Evolutionary conservation across 2,888 invertebrate species (phyloP).

Genomic region (Acanthacorydalis orientalis): DNA sequence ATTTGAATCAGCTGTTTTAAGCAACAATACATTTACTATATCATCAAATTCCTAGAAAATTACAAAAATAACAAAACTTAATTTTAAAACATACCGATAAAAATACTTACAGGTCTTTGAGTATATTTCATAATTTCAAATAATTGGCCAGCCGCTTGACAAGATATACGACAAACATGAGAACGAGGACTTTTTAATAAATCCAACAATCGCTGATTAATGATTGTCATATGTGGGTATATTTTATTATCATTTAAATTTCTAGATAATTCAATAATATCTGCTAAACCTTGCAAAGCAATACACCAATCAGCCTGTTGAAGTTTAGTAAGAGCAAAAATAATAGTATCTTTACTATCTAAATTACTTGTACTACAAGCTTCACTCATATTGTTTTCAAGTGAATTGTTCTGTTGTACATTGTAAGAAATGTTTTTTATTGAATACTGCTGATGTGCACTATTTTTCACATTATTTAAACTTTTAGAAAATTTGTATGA

Average conservation of each 20-base stretch:
- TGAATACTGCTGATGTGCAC: too few species aligned
- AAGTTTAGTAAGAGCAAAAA: not conserved
- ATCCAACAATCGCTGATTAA: constrained; percentile 24
- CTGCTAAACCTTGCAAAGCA: constrained; percentile 21
- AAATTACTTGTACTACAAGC: too few species aligned
- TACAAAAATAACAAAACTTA: not conserved
- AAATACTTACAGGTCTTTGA: constrained; percentile 22
- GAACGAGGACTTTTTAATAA: constrained; percentile 25
- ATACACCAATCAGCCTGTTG: constrained; percentile 14
- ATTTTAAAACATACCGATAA: not conserved
- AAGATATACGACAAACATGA: constrained; percentile 25
- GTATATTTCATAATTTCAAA: constrained; percentile 26
- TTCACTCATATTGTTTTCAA: too few species aligned
- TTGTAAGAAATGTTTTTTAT: too few species aligned
- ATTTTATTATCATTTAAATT: constrained; percentile 16
- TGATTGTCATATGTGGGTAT: constrained; percentile 19
- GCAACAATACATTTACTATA: constrained; percentile 43
- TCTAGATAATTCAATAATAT: constrained; percentile 20
- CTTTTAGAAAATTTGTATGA: too few species aligned
- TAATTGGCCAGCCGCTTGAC: constrained; percentile 25
- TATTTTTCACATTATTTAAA: too few species aligned
- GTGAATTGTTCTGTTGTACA: too few species aligned
- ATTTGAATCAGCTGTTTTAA: constrained; percentile 55
- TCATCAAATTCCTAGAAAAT: constrained; percentile 48
- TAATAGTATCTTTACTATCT: too few species aligned